A percentile compares a stretch with the other conserved stretches of the same genome.
phyloP scores from a whole-genome alignment of 2,888 invertebrate genomes.

The Plebejus melissa region DNA sequence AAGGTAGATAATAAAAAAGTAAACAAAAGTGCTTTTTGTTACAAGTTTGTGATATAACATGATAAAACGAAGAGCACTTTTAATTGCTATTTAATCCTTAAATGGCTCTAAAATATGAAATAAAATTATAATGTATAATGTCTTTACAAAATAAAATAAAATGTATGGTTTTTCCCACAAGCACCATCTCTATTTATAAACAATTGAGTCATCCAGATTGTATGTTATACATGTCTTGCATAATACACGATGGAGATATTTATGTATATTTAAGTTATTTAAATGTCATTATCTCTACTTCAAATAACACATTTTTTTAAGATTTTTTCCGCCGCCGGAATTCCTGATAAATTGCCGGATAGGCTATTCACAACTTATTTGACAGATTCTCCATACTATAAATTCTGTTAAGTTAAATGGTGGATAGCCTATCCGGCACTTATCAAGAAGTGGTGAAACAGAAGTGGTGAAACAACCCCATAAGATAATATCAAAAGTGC shows the following conservation, averaged over 20 bases:
- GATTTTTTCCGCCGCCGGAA: neutral
- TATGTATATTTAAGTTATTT: neutral
- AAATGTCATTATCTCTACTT: neutral
- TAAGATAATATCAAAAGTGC: too few relatives aligned
- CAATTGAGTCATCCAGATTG: slow-evolving; percentile 5
- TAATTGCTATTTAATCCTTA: neutral
- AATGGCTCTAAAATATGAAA: neutral
- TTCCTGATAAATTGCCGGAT: too few relatives aligned
- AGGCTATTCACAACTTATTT: too few relatives aligned
- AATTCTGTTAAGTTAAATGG: too few relatives aligned
- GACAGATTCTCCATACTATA: too few relatives aligned
- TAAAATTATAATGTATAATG: neutral
- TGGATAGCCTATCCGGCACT: too few relatives aligned
- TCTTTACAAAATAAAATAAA: neutral
- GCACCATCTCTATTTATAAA: slow-evolving; percentile 9
- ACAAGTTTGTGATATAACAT: slow-evolving; percentile 5
- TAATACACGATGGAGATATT: neutral
- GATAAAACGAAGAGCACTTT: neutral
- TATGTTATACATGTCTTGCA: neutral
- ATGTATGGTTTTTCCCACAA: neutral
- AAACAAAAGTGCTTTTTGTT: neutral
- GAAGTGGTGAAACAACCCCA: too few relatives aligned
- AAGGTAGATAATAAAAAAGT: too few relatives aligned
- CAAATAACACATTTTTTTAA: neutral
- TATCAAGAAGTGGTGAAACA: too few relatives aligned